Conservation (phyloP, 2,113 vertebrate species). For the Catharus fuscescens region DNA sequence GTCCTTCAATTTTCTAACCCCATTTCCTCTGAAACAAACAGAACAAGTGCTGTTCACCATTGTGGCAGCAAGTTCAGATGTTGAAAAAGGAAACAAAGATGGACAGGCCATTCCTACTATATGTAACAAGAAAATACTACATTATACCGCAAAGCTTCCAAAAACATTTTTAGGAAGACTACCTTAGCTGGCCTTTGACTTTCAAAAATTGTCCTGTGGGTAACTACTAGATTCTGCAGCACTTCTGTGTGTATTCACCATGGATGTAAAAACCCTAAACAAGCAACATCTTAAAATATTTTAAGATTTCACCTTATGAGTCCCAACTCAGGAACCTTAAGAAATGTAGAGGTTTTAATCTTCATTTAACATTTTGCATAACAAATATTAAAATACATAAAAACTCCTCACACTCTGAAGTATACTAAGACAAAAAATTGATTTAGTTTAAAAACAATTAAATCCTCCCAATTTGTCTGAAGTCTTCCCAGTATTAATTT, state of each 20-base stretch:
- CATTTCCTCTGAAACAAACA: not conserved
- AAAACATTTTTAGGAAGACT: not conserved
- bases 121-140: not conserved
- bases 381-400: not conserved
- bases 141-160: not conserved
- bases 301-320: not conserved
- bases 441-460: not conserved
- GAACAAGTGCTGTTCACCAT: not conserved
- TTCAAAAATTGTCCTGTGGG: not conserved
- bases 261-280: not conserved
- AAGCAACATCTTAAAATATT: not conserved
- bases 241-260: not conserved
- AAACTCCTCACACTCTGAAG: not conserved
- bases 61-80: not conserved
- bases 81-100: not conserved
- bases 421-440: not conserved
- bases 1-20: not conserved
- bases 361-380: not conserved
- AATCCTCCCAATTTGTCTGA: not conserved
- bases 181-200: not conserved
- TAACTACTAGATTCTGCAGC: not conserved
- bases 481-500: not conserved
- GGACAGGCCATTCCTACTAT: not conserved
- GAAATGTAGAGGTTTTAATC: not conserved
- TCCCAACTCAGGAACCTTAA: not conserved